phyloP scores from a whole-genome alignment of 2,113 vertebrate genomes.

The Pelobates fuscus region DNA sequence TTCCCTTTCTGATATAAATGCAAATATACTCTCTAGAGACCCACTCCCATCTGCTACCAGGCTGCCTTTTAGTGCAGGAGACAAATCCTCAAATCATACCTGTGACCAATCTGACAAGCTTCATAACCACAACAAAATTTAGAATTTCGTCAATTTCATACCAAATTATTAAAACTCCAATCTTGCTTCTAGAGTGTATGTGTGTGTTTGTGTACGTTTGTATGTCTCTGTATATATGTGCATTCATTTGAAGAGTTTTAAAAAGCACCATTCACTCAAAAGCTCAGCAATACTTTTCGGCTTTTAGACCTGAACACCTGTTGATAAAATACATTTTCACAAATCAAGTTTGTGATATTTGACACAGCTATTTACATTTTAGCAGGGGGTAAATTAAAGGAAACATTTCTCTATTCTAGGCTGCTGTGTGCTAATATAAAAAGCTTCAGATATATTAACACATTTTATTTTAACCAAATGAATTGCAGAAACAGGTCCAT shows the following conservation, averaged over 20 bases:
- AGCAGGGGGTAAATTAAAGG: slow-evolving; percentile 23
- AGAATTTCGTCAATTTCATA: too few relatives aligned
- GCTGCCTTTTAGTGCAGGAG: too few relatives aligned
- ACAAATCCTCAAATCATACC: too few relatives aligned
- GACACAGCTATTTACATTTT: slow-evolving; percentile 37
- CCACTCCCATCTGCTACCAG: too few relatives aligned
- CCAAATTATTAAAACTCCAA: too few relatives aligned
- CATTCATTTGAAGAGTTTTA: slow-evolving; percentile 2
- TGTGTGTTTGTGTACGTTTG: too few relatives aligned
- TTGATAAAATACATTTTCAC: slow-evolving; percentile 38
- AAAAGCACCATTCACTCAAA: neutral
- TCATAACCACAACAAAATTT: too few relatives aligned
- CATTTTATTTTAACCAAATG: slow-evolving; percentile 6
- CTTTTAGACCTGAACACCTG: slow-evolving; percentile 25
- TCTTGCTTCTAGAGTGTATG: too few relatives aligned
- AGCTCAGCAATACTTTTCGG: slow-evolving; percentile 18
- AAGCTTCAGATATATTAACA: neutral
- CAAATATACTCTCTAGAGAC: too few relatives aligned
- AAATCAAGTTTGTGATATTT: slow-evolving; percentile 25
- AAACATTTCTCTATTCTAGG: slow-evolving; percentile 11
- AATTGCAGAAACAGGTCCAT: too few relatives aligned
- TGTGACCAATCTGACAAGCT: too few relatives aligned
- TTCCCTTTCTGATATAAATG: too few relatives aligned
- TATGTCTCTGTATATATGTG: slow-evolving; percentile 16
- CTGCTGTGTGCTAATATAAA: slow-evolving; percentile 1